Percentiles rank a stretch among this genome's conserved stretches.
Conservation (phyloP, 2,113 vertebrate genomes). For the Glaucomys volans region DNA sequence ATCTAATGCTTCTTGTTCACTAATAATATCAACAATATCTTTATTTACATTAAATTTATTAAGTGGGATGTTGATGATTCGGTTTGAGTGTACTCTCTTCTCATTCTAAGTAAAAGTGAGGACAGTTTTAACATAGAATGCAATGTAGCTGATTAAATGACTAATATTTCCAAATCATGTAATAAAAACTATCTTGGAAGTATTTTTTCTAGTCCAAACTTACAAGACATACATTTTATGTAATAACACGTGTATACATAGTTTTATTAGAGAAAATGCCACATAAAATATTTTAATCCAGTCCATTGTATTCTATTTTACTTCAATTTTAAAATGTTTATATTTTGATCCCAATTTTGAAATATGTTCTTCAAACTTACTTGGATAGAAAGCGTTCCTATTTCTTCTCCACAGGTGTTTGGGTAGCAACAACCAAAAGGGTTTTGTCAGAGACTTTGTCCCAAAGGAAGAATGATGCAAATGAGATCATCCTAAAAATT, state of each 20-base stretch:
- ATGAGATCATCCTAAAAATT: not conserved
- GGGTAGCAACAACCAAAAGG: not conserved
- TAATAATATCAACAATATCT: not conserved
- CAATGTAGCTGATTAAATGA: not conserved
- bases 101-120: not conserved
- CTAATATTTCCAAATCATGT: not conserved
- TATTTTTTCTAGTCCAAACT: not conserved
- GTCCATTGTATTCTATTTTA: not conserved
- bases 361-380: not conserved
- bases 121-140: not conserved
- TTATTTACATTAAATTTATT: not conserved
- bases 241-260: not conserved
- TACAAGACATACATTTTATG: not conserved
- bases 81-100: not conserved
- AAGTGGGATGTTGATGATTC: not conserved
- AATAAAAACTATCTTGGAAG: not conserved
- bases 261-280: not conserved
- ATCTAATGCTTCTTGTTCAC: not conserved
- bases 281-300: not conserved
- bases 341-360: not conserved
- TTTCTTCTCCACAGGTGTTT: not conserved
- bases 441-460: constrained; percentile 33
- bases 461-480: not conserved
- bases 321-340: not conserved
- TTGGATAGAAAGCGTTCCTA: not conserved